phyloP scores from a whole-genome alignment of 2,797 vertebrate genomes.

The Remorina albescens region DNA sequence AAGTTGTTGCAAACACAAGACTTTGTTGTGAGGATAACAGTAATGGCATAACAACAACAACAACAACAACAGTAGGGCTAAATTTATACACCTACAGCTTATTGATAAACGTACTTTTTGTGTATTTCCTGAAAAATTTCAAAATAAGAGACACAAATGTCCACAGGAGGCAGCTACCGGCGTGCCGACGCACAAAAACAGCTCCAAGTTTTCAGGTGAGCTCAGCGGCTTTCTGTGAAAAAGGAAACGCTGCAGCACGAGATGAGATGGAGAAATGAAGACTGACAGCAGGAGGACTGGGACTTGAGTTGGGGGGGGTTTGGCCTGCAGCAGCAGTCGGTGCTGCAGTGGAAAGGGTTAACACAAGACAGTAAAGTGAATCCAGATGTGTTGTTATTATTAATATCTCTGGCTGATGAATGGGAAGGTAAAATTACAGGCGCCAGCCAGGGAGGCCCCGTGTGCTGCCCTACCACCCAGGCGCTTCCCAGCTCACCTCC shows the following conservation, averaged over 20 bases:
- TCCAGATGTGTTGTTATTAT: slow-evolving; percentile 98
- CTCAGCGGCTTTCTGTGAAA: slow-evolving; percentile 6
- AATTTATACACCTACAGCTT: neutral
- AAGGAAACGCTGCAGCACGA: slow-evolving; percentile 35
- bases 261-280: slow-evolving; percentile 56
- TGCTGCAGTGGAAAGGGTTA: slow-evolving; percentile 75
- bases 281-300: slow-evolving; percentile 64
- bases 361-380: slow-evolving; percentile 93
- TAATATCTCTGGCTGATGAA: slow-evolving; percentile 96
- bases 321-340: slow-evolving; percentile 35
- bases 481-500: slow-evolving; percentile 74
- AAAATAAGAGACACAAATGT: too few relatives aligned
- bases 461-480: slow-evolving; percentile 82
- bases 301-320: slow-evolving; percentile 27
- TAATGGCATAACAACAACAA: too few relatives aligned
- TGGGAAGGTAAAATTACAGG: slow-evolving; percentile 92
- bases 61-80: neutral
- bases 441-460: slow-evolving; percentile 87
- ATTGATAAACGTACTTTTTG: too few relatives aligned
- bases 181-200: neutral
- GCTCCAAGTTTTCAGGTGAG: slow-evolving; percentile 23
- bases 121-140: too few relatives aligned
- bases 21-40: too few relatives aligned
- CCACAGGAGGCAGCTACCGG: neutral
- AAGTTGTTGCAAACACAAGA: too few relatives aligned